Percentiles rank a stretch among this genome's conserved stretches.
phyloP scores from a whole-genome alignment of 2,888 invertebrate genomes.

The Scaptomyza polygonia region DNA sequence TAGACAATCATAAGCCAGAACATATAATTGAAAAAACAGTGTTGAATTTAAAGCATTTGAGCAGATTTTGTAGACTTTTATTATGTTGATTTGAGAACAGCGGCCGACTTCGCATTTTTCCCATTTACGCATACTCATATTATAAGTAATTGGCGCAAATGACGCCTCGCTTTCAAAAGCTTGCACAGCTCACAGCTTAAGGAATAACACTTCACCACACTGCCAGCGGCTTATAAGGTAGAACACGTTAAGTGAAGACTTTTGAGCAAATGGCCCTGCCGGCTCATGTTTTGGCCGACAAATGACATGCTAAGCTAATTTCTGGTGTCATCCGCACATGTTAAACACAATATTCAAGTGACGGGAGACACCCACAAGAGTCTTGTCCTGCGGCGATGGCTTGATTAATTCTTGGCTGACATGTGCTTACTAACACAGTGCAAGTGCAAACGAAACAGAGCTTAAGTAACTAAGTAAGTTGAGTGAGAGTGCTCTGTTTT shows the following conservation, averaged over 20 bases:
- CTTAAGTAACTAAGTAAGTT: not conserved
- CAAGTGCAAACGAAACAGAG: conserved; percentile 4
- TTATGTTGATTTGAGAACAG: too few relatives aligned
- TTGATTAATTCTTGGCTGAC: conserved; percentile 75
- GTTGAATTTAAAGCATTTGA: too few relatives aligned
- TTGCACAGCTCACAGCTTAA: conserved; percentile 16
- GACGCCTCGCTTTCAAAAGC: conserved; percentile 17
- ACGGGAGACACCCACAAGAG: conserved; percentile 48
- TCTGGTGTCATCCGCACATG: conserved; percentile 71
- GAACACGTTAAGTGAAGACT: conserved; percentile 24
- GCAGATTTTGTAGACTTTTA: too few relatives aligned
- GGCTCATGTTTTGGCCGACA: conserved; percentile 36
- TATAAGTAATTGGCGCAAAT: not conserved
- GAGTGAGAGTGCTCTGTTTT: conserved; percentile 16
- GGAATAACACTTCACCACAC: not conserved
- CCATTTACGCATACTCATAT: not conserved
- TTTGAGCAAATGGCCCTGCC: conserved; percentile 25
- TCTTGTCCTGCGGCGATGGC: conserved; percentile 58
- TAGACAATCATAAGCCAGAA: not conserved
- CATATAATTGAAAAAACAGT: not conserved
- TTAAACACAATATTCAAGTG: conserved; percentile 57
- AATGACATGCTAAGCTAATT: conserved; percentile 76
- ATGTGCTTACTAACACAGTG: conserved; percentile 50
- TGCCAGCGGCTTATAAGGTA: conserved; percentile 10
- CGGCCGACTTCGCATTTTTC: too few relatives aligned